phyloP scores from a whole-genome alignment of 2,888 invertebrate species.

The Onthophagus sagittarius region DNA sequence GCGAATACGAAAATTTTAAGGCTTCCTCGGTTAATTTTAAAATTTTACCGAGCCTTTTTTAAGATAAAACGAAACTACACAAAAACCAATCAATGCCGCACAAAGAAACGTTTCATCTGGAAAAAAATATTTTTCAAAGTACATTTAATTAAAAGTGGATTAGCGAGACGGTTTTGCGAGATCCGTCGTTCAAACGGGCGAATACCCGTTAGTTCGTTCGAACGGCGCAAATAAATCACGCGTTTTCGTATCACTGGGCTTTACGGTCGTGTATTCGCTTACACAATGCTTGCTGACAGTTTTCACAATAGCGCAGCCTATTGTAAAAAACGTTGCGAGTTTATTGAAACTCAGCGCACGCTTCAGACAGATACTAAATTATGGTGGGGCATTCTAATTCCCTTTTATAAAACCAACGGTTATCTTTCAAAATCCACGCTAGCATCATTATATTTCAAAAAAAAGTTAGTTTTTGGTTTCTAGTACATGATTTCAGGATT shows the following conservation, averaged over 20 bases:
- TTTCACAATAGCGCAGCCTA: constrained; percentile 1
- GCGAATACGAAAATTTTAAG: not conserved
- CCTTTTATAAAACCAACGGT: constrained; percentile 9
- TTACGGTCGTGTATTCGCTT: not conserved
- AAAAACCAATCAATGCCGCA: not conserved
- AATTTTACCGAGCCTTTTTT: not conserved
- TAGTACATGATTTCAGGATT: no score
- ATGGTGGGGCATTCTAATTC: not conserved
- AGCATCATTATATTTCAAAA: not conserved
- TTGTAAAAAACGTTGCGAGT: constrained; percentile 8
- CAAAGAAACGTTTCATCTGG: not conserved
- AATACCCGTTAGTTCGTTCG: not conserved
- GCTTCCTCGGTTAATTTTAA: not conserved
- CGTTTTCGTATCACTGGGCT: constrained; percentile 8
- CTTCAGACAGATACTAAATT: constrained; percentile 7
- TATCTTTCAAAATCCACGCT: not conserved
- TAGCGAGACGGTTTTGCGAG: not conserved
- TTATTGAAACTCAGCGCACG: constrained; percentile 5
- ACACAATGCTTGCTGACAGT: constrained; percentile 9
- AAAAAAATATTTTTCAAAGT: not conserved
- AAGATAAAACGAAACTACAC: not conserved
- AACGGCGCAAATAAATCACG: constrained; percentile 4
- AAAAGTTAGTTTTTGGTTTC: no score
- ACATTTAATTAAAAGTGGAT: constrained; percentile 11
- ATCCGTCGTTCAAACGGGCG: not conserved